phyloP scores from a whole-genome alignment of 2,113 vertebrate species.

The Clarias magur region DNA sequence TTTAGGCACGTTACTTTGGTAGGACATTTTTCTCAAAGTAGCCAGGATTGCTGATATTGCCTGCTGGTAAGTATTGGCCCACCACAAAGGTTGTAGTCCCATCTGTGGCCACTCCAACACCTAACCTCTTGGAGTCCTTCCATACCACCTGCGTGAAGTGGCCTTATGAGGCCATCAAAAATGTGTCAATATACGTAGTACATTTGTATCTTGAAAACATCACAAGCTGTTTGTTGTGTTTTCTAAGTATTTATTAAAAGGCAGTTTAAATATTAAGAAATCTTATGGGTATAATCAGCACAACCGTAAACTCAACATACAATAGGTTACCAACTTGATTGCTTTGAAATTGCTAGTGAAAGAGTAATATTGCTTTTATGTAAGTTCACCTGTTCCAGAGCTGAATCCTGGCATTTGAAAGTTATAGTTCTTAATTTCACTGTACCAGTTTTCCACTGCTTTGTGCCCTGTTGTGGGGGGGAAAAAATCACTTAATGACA shows the following conservation, averaged over 20 bases:
- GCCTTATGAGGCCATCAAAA: slow-evolving; percentile 51
- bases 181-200: not conserved
- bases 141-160: slow-evolving; percentile 69
- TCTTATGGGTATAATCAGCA: not conserved
- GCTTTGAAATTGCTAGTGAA: not conserved
- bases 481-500: not conserved
- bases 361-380: not conserved
- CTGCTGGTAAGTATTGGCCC: slow-evolving; percentile 61
- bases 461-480: slow-evolving; percentile 38
- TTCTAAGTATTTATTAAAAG: not conserved
- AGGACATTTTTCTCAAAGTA: slow-evolving; percentile 65
- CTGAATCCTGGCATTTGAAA: slow-evolving; percentile 55
- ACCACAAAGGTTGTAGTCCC: slow-evolving; percentile 44
- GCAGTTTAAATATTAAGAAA: not conserved
- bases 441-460: slow-evolving; percentile 59
- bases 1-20: not conserved
- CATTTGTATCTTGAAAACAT: not conserved
- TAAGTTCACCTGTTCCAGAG: slow-evolving; percentile 49
- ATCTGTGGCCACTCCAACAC: slow-evolving; percentile 60
- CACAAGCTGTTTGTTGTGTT: not conserved
- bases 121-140: slow-evolving; percentile 55
- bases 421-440: slow-evolving; percentile 57
- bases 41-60: slow-evolving; percentile 61
- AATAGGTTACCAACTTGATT: not conserved
- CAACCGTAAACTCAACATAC: not conserved